phyloP scores from a whole-genome alignment of 2,113 vertebrate genomes.

The Phalacrocorax aristotelis region DNA sequence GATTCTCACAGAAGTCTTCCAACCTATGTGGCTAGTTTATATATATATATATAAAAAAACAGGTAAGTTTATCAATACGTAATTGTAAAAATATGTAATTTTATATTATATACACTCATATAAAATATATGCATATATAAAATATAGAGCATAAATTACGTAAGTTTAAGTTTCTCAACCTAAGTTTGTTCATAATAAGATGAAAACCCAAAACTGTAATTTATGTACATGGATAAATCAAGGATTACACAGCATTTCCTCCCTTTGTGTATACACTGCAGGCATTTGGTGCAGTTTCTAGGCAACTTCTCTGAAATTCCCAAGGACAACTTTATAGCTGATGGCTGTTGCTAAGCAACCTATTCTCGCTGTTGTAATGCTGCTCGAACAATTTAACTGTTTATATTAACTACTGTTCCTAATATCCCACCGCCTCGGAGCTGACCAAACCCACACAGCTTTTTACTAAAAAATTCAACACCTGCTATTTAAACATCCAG shows the following conservation, averaged over 20 bases:
- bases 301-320: conserved; percentile 60
- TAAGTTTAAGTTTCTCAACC: not conserved
- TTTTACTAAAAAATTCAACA: not conserved
- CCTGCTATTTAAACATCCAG: not conserved
- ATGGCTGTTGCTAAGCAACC: conserved; percentile 55
- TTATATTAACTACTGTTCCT: not conserved
- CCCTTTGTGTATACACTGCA: conserved; percentile 23
- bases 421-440: not conserved
- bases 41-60: not conserved
- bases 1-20: not conserved
- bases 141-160: not conserved
- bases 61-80: not conserved
- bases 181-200: not conserved
- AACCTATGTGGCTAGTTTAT: not conserved
- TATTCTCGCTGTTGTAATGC: not conserved
- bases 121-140: too few relatives aligned
- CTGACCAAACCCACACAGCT: not conserved
- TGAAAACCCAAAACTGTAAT: not conserved
- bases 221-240: not conserved
- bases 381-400: not conserved
- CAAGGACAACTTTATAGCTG: conserved; percentile 47
- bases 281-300: conserved; percentile 55
- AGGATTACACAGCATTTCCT: not conserved
- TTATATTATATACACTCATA: not conserved
- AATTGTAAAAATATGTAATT: not conserved